phyloP scores from a whole-genome alignment of 2,113 vertebrate species.

The Hippocampus barbouri region DNA sequence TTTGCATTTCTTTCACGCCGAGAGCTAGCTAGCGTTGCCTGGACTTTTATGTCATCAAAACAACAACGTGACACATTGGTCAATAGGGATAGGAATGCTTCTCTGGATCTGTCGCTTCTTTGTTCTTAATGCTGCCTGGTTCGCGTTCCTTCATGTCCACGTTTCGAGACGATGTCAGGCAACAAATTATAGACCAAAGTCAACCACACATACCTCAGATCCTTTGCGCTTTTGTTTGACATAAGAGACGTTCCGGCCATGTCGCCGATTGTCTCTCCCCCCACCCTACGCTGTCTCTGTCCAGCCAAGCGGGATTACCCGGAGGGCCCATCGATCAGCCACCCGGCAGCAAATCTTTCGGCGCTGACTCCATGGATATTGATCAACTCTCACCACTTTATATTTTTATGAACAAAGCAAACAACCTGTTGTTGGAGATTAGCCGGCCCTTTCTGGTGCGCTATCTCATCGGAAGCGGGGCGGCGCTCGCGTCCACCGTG shows the following conservation, averaged over 20 bases:
- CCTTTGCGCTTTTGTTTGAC: conserved; percentile 2
- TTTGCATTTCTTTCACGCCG: no score
- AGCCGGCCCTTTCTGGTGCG: conserved; percentile 1
- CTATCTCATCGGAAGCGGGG: neutral
- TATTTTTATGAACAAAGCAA: conserved; percentile 47
- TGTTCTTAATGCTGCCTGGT: no score
- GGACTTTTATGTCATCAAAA: no score
- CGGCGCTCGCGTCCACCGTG: neutral
- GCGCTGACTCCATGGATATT: conserved; percentile 36
- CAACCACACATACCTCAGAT: neutral
- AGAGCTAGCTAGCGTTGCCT: no score
- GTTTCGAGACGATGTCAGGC: no score
- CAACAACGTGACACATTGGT: no score
- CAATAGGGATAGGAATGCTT: no score
- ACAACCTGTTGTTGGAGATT: conserved; percentile 12
- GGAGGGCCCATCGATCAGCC: conserved; percentile 27
- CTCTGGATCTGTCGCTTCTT: no score
- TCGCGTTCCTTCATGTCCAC: no score
- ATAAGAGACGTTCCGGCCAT: conserved; percentile 23
- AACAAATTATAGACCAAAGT: no score
- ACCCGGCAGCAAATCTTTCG: conserved; percentile 28
- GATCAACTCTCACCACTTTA: conserved; percentile 37
- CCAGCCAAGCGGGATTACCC: conserved; percentile 35
- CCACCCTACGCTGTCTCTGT: neutral
- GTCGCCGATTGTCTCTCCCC: conserved; percentile 4